Evolutionary conservation across 2,113 vertebrate species (phyloP).

Genomic region (Myrmecobius fasciatus): DNA sequence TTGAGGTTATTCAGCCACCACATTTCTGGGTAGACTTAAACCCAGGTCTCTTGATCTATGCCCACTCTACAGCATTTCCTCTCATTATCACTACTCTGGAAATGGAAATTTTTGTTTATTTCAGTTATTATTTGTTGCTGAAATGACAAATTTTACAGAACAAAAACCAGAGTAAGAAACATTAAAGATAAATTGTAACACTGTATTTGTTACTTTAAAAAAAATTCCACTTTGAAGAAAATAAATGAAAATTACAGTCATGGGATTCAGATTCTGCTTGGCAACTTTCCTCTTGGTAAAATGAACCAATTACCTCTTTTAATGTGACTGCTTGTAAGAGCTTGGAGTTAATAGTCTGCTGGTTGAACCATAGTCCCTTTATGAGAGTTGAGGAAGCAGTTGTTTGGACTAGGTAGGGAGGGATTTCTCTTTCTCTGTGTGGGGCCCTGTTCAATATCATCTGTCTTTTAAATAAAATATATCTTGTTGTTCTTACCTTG

Average conservation of each 20-base stretch:
- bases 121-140: background rate
- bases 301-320: background rate
- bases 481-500: conserved; percentile 57
- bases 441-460: conserved; percentile 3
- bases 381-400: background rate
- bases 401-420: background rate
- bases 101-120: background rate
- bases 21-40: background rate
- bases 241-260: background rate
- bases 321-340: conserved; percentile 7
- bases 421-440: background rate
- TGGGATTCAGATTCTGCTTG: background rate
- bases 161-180: background rate
- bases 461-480: conserved; percentile 31
- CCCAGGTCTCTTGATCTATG: background rate
- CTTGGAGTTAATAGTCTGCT: conserved; percentile 21
- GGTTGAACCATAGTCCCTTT: conserved; percentile 15
- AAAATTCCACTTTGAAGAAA: background rate
- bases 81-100: background rate
- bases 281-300: background rate
- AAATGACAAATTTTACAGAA: background rate
- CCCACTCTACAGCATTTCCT: background rate
- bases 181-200: background rate
- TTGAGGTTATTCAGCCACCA: background rate
- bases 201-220: background rate